phyloP scores from a whole-genome alignment of 2,113 vertebrate genomes.

The Pycnonotus jocosus region DNA sequence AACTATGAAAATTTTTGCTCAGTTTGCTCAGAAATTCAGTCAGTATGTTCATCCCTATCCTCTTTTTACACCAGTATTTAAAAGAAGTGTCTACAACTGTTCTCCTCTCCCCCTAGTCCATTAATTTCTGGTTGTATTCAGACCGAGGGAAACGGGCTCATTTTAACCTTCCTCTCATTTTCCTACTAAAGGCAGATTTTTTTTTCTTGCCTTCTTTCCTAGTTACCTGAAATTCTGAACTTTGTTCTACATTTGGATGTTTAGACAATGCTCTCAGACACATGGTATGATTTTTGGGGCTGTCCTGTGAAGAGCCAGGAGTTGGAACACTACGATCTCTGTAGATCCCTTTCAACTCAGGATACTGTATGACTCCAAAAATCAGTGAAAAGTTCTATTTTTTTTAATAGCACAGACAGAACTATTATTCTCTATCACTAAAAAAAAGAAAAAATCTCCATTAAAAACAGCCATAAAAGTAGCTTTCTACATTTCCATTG shows the following conservation, averaged over 20 bases:
- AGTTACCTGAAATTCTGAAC: neutral
- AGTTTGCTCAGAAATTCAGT: neutral
- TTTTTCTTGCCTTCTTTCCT: neutral
- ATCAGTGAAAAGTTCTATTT: neutral
- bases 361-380: neutral
- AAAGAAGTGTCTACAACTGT: neutral
- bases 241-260: neutral
- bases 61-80: neutral
- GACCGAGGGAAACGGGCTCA: neutral
- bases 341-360: neutral
- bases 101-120: neutral
- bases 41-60: neutral
- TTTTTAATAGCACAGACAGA: neutral
- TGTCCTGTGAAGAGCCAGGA: neutral
- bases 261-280: neutral
- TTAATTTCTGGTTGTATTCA: neutral
- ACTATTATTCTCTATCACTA: neutral
- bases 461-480: neutral
- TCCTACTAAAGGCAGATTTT: neutral
- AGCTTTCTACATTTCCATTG: neutral
- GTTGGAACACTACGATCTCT: neutral
- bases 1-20: neutral
- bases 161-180: neutral
- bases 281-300: neutral
- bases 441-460: neutral